Base-by-base conservation (phyloP, 2,888 invertebrate genomes). In the Himalopsyche anomala region DNA sequence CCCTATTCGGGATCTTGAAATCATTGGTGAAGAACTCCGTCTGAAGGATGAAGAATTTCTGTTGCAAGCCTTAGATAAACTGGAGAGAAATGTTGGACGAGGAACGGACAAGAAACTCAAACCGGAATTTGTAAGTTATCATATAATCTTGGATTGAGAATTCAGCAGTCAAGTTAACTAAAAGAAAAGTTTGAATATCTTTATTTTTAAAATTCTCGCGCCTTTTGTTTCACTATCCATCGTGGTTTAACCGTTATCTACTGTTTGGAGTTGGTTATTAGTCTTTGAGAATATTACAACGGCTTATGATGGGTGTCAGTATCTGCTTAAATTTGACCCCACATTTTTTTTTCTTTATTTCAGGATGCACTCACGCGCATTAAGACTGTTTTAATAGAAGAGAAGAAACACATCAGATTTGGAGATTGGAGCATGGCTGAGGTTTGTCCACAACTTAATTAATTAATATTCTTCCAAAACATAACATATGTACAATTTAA, bases 1-100 rank as follows among this genome's bases (percentile, higher is more conserved):
- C 91, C 99, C 99, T 0, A 96, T 99, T 0, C 94, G 99, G 85
- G 99, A 99, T 92, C 93, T 99, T 90, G 98, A 98, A 90, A 99
- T 99, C 84, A 99, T 99, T 90, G 95, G 95, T 88, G 98, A 99
- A 91, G 99, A 99, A 91, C 92, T 99, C 85, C 94, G 99, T 81
- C 94, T 99, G 80, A 99, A 99, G 91, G 99, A 99, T 90, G 95
- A 97, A 90, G 99, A 99, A 89, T 96, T 96, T 89, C 92, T 99
- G n/a, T 90, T 95, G 90, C 95, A 95, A 89, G 94, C 95, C 90
- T 91, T 99, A 86, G 98, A 99, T 84, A 98, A 97, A 91, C 91
- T 99, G 84, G 99, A 99, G 90, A 95, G 96, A 89, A 94, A 95
- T 19, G 97, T 96, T 54, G 95, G 94, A 40, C 95, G 99, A 51